Evolutionary conservation across 2,113 vertebrate genomes (phyloP).

Genomic region (Hyperopisus bebe): DNA sequence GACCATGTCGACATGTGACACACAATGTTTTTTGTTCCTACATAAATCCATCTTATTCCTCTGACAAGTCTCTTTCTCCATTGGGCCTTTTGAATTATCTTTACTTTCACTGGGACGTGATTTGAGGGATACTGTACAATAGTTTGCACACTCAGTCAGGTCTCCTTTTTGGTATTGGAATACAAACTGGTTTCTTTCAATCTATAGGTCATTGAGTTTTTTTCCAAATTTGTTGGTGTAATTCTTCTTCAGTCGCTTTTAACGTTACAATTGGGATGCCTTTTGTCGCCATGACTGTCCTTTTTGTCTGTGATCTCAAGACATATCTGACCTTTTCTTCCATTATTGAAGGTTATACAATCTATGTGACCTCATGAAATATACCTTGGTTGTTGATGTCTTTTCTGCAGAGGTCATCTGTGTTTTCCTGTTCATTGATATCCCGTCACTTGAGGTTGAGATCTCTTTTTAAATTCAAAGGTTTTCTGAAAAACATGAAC

Average conservation of each 20-base stretch:
- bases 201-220: neutral
- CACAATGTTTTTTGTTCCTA: neutral
- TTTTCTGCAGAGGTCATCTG: neutral
- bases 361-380: neutral
- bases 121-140: neutral
- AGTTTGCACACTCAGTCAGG: neutral
- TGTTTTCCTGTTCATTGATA: neutral
- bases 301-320: neutral
- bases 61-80: neutral
- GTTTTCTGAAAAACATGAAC: neutral
- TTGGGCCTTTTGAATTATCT: neutral
- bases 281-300: neutral
- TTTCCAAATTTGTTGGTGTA: neutral
- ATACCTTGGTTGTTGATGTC: neutral
- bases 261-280: neutral
- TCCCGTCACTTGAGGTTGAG: neutral
- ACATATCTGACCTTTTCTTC: neutral
- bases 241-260: neutral
- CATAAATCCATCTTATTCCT: neutral
- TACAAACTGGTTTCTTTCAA: neutral
- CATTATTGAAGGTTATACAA: neutral
- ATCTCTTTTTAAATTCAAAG: neutral
- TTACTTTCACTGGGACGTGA: neutral
- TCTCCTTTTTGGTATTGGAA: neutral
- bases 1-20: neutral